phyloP scores from a whole-genome alignment of 2,797 vertebrate species.

The Syngnathus acus region DNA sequence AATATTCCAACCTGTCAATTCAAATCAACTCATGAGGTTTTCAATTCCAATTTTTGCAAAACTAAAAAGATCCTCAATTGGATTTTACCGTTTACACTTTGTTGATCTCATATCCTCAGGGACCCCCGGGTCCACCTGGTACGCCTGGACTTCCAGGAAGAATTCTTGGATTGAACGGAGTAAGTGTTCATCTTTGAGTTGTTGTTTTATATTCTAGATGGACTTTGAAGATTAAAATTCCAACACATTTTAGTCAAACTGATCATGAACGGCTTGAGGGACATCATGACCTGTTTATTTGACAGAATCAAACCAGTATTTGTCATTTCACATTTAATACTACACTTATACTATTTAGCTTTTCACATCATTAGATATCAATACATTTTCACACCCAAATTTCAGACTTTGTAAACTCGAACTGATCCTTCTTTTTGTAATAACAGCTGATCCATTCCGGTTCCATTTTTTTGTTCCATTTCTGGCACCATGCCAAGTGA shows the following conservation, averaged over 20 bases:
- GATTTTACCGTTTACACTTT: background rate
- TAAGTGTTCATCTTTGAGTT: constrained; percentile 64
- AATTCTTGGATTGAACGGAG: constrained; percentile 78
- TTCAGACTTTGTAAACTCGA: background rate
- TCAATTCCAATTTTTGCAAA: background rate
- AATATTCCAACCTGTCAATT: background rate
- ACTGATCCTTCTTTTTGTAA: background rate
- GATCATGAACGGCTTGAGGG: background rate
- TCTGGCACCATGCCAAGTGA: background rate
- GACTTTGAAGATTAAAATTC: background rate
- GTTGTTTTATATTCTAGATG: background rate
- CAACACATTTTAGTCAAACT: too few relatives aligned
- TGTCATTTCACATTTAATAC: too few relatives aligned
- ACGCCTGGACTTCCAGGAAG: constrained; percentile 78
- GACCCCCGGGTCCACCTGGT: constrained; percentile 80
- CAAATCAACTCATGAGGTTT: background rate
- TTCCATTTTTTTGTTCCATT: background rate
- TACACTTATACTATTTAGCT: background rate
- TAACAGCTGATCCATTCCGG: background rate
- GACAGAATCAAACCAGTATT: background rate
- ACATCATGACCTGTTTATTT: background rate
- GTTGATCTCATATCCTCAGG: constrained; percentile 54
- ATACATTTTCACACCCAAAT: background rate
- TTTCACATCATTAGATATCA: background rate
- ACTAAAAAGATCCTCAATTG: background rate